phyloP scores from a whole-genome alignment of 2,113 vertebrate species.

The Gasterosteus nipponicus region DNA sequence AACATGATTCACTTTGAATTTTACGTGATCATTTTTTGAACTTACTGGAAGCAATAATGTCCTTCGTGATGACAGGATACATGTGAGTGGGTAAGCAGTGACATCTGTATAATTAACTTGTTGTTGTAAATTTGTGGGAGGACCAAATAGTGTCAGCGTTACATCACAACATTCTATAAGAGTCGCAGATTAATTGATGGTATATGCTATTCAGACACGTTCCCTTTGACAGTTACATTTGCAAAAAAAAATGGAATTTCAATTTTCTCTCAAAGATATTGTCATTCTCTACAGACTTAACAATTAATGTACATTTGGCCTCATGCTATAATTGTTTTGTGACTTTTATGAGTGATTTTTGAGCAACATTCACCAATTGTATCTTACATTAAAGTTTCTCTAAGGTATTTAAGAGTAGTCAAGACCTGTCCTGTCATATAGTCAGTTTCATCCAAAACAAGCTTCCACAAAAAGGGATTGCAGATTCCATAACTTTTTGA shows the following conservation, averaged over 20 bases:
- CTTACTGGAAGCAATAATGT: constrained; percentile 45
- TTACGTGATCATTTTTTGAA: constrained; percentile 29
- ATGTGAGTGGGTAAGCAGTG: constrained; percentile 54
- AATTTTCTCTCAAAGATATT: constrained; percentile 1
- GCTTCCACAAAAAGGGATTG: neutral
- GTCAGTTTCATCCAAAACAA: neutral
- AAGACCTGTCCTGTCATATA: neutral
- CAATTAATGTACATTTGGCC: neutral
- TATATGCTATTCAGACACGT: constrained; percentile 18
- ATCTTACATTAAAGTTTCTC: neutral
- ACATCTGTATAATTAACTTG: constrained; percentile 66
- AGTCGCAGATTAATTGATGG: constrained; percentile 35
- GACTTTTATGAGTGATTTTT: neutral
- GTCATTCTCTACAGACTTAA: neutral
- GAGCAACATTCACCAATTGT: neutral
- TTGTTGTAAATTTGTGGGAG: constrained; percentile 57
- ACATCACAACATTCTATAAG: constrained; percentile 29
- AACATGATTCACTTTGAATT: constrained; percentile 35
- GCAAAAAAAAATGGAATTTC: constrained; percentile 8
- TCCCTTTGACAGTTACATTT: constrained; percentile 35
- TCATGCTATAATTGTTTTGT: neutral
- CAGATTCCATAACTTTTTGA: neutral
- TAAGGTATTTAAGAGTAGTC: neutral
- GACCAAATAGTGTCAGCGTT: constrained; percentile 41
- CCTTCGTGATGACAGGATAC: constrained; percentile 54